phyloP scores from a whole-genome alignment of 2,113 vertebrate genomes.

The Corythornis cristatus region DNA sequence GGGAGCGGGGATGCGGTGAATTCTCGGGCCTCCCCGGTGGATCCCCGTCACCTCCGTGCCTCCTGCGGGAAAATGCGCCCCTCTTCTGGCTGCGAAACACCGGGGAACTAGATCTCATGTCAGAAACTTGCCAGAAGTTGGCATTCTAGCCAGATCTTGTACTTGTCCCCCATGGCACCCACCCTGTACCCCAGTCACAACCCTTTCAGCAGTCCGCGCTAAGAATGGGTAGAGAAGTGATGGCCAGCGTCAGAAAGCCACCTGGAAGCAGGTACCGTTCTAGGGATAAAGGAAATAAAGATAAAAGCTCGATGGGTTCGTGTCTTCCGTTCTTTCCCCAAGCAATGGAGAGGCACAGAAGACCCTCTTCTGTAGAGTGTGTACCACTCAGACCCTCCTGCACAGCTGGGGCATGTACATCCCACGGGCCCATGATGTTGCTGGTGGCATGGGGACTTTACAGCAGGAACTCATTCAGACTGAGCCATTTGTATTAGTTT shows the following conservation, averaged over 20 bases:
- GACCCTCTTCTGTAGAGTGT: not conserved
- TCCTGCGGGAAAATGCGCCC: too few species aligned
- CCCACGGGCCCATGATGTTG: accelerated
- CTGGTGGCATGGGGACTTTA: not conserved
- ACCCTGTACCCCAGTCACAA: not conserved
- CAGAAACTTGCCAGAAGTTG: not conserved
- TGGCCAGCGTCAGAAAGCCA: not conserved
- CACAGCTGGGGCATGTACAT: accelerated
- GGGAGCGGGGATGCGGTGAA: too few species aligned
- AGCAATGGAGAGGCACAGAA: not conserved
- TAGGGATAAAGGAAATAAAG: not conserved
- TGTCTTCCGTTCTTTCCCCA: not conserved
- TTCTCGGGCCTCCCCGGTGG: not conserved
- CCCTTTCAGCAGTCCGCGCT: accelerated
- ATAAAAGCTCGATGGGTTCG: accelerated
- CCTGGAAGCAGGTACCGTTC: not conserved
- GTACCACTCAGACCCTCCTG: not conserved
- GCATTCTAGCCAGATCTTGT: too few species aligned
- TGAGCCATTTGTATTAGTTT: accelerated
- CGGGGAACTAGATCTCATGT: not conserved
- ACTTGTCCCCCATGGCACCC: not conserved
- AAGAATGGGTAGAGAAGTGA: not conserved
- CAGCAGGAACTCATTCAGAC: not conserved
- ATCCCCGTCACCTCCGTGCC: not conserved
- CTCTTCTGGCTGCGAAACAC: not conserved